Evolutionary conservation across 2,797 vertebrate species (phyloP), one percentile per base, ranked within the genome.

Genomic region (Lepus oiostolus): DNA sequence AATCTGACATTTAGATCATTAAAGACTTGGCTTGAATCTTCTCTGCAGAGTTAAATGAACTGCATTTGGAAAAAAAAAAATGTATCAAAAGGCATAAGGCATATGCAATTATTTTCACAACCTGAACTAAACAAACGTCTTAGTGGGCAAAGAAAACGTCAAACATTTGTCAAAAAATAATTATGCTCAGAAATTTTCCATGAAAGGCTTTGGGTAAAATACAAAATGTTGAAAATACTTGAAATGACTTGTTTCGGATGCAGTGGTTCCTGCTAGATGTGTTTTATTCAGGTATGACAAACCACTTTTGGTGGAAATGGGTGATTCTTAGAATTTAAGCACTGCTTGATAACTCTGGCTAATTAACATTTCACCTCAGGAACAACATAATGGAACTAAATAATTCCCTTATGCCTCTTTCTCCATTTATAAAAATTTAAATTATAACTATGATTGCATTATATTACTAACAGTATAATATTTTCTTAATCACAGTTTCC

Each of bases 321-420:
- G 58, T 60, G 89, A 14, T 52, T 95, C 70, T 86, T 85, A 90
- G 84, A 94, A 91, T 83, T 71, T 72, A 91, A 95, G 80, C 38
- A 75, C 28, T 81, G 75, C 12, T 94, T 85, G 50, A 21, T 89
- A 70, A 84, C 47, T 79, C 3, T 67, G 52, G 91, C 86, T 91
- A 93, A 96, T 90, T 94, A 96, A 88, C 35, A 92, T 92, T 93
- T 95, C 62, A 47, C n/a, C 52, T 96, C 50, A 81, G 50, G 71
- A 75, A 62, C 63, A 88, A 72, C 67, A 76, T 32, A 86, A 86
- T 22, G 42, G 50, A 58, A 88, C 65, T 74, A 94, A 92, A 84
- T 83, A 88, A 91, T 65, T 68, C 35, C 58, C 62, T 86, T 72
- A 22, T 76, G n/a, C 21, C 28, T 87, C 65, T 88, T 83, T 82